Conservation (phyloP, 1,140 invertebrate species). For the Arctopsyche grandis region DNA sequence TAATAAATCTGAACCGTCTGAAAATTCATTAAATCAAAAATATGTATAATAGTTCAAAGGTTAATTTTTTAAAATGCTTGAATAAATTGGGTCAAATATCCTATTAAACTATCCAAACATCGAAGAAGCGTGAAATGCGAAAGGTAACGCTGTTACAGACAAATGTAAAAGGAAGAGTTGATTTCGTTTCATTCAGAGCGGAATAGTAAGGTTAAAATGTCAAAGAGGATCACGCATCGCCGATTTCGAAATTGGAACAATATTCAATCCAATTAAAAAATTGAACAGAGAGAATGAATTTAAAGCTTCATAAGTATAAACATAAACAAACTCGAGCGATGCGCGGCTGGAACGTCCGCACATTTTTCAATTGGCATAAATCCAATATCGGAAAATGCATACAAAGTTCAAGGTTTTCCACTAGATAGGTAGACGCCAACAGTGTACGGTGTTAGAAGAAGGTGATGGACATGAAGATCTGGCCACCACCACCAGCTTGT, state of each 20-base stretch:
- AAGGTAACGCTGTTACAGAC: background rate
- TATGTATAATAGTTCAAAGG: background rate
- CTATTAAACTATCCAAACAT: background rate
- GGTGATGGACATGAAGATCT: conserved; percentile 12
- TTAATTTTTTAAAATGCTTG: background rate
- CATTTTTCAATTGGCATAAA: background rate
- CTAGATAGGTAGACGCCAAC: background rate
- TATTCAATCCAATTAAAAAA: background rate
- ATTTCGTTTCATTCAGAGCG: background rate
- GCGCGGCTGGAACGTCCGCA: background rate
- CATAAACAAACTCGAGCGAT: no score
- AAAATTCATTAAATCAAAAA: background rate
- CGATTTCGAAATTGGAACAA: background rate
- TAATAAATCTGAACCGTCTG: no score
- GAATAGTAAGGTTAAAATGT: background rate
- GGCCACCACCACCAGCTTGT: background rate
- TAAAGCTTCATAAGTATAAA: no score
- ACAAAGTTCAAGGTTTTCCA: conserved; percentile 23
- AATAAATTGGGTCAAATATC: background rate
- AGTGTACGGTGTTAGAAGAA: background rate
- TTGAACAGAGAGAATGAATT: background rate
- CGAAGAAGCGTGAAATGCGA: background rate
- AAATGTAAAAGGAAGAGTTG: background rate
- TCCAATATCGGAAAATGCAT: conserved; percentile 7
- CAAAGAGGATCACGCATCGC: background rate